Evolutionary conservation across 2,113 vertebrate species (phyloP).

Genomic region (Phyllostomus hastatus): DNA sequence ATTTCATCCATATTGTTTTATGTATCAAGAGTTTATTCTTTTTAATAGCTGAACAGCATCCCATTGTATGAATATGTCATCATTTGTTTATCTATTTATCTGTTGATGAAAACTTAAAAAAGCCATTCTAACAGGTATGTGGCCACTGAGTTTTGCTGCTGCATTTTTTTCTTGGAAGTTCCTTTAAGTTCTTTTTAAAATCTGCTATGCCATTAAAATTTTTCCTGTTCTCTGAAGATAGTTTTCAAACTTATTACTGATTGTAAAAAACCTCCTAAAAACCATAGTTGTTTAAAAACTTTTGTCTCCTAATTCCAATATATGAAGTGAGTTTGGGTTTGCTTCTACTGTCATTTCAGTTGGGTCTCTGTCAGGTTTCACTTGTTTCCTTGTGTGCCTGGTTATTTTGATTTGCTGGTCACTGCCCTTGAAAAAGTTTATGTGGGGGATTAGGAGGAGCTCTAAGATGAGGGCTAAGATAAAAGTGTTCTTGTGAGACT

Average conservation of each 20-base stretch:
- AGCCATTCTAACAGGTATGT: background rate
- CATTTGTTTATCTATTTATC: background rate
- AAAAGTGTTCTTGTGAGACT: background rate
- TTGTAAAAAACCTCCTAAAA: background rate
- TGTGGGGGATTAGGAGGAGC: background rate
- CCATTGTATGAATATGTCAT: background rate
- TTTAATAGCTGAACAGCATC: background rate
- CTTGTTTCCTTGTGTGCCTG: background rate
- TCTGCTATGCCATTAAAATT: background rate
- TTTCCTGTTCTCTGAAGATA: background rate
- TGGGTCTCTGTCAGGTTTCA: background rate
- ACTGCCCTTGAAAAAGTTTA: background rate
- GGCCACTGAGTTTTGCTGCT: background rate
- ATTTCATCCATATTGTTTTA: background rate
- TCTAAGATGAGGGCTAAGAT: background rate
- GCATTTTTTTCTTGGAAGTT: background rate
- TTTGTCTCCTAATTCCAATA: background rate
- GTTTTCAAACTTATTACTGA: background rate
- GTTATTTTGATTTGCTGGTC: background rate
- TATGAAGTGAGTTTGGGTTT: background rate
- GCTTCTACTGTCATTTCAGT: background rate
- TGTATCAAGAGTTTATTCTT: background rate
- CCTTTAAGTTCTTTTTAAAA: background rate
- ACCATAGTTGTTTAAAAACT: background rate
- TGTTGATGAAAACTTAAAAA: constrained; percentile 1